phyloP scores from a whole-genome alignment of 2,888 invertebrate species.

The Thalpophila matura region DNA sequence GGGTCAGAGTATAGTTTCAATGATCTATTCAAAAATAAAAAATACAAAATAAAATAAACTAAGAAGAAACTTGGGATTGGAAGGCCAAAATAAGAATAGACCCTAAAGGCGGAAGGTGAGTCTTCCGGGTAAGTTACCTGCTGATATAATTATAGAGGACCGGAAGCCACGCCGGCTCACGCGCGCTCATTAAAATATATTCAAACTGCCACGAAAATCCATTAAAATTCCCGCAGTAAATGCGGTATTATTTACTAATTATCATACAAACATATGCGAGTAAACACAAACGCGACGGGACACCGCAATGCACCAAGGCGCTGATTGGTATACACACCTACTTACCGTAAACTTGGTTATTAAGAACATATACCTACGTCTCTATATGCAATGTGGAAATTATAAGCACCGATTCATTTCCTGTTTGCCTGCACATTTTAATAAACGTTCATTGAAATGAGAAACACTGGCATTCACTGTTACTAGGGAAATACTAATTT shows the following conservation, averaged over 20 bases:
- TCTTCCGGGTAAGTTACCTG: slow-evolving; percentile 50
- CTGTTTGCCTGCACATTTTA: background rate
- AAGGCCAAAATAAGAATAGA: slow-evolving; percentile 26
- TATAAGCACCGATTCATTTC: slow-evolving; percentile 5
- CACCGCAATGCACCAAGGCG: slow-evolving; percentile 58
- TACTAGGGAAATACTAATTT: slow-evolving; percentile 10
- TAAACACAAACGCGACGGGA: slow-evolving; percentile 38
- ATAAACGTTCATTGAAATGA: background rate
- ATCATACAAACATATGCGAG: slow-evolving; percentile 32
- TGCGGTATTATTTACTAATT: slow-evolving; percentile 47
- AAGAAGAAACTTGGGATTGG: too few relatives aligned
- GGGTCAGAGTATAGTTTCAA: too few relatives aligned
- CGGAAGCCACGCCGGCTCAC: slow-evolving; percentile 45
- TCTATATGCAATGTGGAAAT: background rate
- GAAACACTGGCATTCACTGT: slow-evolving; percentile 6
- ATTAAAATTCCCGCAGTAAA: slow-evolving; percentile 46
- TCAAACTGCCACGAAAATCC: slow-evolving; percentile 53
- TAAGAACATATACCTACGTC: slow-evolving; percentile 1
- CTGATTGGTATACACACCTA: slow-evolving; percentile 35
- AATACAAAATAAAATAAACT: too few relatives aligned
- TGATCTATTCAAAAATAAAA: too few relatives aligned
- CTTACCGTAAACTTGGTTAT: slow-evolving; percentile 31
- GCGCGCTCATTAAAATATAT: slow-evolving; percentile 63
- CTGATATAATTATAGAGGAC: slow-evolving; percentile 57
- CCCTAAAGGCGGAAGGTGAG: slow-evolving; percentile 40